Evolutionary conservation across 2,797 vertebrate species (phyloP).

Genomic region (Gymnoscopelus braueri): DNA sequence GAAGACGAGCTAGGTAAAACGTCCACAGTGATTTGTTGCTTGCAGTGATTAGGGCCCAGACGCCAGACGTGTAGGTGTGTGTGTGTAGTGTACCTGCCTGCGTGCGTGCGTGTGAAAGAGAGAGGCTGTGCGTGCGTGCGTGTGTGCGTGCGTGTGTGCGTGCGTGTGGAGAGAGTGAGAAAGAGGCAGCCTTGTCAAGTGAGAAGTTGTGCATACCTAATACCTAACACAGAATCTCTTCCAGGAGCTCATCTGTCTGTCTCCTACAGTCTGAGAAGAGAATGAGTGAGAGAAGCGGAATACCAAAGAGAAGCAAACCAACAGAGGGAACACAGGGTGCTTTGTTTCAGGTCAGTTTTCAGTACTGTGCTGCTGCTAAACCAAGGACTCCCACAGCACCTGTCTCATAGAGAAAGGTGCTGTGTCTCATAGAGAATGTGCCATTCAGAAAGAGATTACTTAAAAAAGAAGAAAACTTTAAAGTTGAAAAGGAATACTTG

Average conservation of each 20-base stretch:
- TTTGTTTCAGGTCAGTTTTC: slow-evolving; percentile 40
- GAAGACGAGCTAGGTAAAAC: slow-evolving; percentile 58
- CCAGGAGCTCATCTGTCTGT: slow-evolving; percentile 53
- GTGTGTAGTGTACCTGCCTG: not conserved
- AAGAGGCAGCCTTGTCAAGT: slow-evolving; percentile 30
- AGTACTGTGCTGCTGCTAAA: slow-evolving; percentile 35
- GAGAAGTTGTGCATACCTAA: slow-evolving; percentile 65
- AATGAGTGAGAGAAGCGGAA: slow-evolving; percentile 52
- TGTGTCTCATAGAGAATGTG: slow-evolving; percentile 21
- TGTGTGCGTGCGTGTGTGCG: slow-evolving; percentile 12
- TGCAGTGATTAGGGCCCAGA: slow-evolving; percentile 55
- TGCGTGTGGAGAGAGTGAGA: slow-evolving; percentile 11
- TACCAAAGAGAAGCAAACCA: slow-evolving; percentile 28
- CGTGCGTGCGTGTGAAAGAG: slow-evolving; percentile 9
- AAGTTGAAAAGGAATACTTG: too few relatives aligned
- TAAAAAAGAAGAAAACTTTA: too few relatives aligned
- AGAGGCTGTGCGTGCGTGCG: not conserved
- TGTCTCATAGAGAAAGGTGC: slow-evolving; percentile 43
- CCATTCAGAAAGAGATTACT: slow-evolving; percentile 18
- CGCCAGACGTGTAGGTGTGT: not conserved
- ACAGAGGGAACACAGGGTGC: slow-evolving; percentile 23
- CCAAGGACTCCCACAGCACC: slow-evolving; percentile 54
- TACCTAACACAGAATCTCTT: slow-evolving; percentile 68
- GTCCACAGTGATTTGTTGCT: slow-evolving; percentile 71
- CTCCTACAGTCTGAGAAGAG: slow-evolving; percentile 46